A percentile compares a stretch with the other conserved stretches of the same genome.
phyloP scores from a whole-genome alignment of 2,113 vertebrate species.

The Cyprinodon variegatus region DNA sequence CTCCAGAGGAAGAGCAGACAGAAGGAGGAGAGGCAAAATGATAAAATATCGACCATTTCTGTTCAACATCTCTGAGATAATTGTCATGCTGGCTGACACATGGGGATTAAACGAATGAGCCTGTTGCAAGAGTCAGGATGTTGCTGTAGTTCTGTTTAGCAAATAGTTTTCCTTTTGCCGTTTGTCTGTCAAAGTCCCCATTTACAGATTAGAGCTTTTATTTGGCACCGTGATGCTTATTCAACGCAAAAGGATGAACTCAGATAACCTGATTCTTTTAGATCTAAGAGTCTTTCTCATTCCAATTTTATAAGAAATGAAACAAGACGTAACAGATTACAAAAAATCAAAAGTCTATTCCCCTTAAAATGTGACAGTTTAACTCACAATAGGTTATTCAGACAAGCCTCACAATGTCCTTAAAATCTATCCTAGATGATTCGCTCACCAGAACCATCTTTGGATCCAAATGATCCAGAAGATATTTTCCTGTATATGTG shows the following conservation, averaged over 20 bases:
- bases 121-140: slow-evolving; percentile 43
- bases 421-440: not conserved
- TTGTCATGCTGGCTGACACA: slow-evolving; percentile 46
- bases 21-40: slow-evolving; percentile 19
- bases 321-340: slow-evolving; percentile 2
- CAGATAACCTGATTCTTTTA: not conserved
- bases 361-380: not conserved
- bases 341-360: not conserved
- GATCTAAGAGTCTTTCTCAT: not conserved
- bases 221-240: slow-evolving; percentile 22
- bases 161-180: slow-evolving; percentile 45
- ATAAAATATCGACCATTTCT: slow-evolving; percentile 51
- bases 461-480: too few species aligned
- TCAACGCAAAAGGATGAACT: not conserved
- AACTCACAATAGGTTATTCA: not conserved
- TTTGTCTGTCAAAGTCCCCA: slow-evolving; percentile 57
- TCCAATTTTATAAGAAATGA: slow-evolving; percentile 7
- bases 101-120: slow-evolving; percentile 1
- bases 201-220: slow-evolving; percentile 54
- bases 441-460: not conserved
- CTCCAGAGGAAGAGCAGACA: not conserved
- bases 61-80: slow-evolving; percentile 64
- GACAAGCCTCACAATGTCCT: too few species aligned
- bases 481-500: too few species aligned
- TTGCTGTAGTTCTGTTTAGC: slow-evolving; percentile 49